A percentile compares a stretch with the other conserved stretches of the same genome.
These are phyloP conservation scores for Mythimna impura DNA, from an alignment of 2,888 invertebrate species.

Conservation along the genomic window DNA sequence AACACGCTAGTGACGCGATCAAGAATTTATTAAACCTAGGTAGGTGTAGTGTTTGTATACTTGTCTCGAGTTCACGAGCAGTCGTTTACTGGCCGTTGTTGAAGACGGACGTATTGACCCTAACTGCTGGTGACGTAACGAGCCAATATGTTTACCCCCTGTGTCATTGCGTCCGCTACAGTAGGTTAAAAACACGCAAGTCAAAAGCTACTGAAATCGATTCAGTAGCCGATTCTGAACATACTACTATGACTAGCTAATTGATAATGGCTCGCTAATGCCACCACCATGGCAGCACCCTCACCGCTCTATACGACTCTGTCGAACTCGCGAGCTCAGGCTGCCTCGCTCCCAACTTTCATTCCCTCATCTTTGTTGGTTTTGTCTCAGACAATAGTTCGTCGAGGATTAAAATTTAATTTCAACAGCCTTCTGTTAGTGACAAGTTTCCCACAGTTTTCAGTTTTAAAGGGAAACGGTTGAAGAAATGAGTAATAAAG, in stretches of 20 bases:
- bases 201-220: no score
- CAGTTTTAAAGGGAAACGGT: conserved; percentile 47
- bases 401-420: conserved; percentile 74
- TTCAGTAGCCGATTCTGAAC: no score
- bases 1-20: no score
- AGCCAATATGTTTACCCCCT: no score
- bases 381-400: conserved; percentile 66
- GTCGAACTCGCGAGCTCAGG: conserved; percentile 1
- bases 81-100: no score
- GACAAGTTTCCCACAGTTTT: conserved; percentile 64
- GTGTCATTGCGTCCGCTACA: no score
- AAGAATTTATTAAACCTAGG: no score
- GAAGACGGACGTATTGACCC: no score
- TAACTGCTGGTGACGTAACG: no score
- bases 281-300: not conserved
- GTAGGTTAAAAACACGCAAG: no score
- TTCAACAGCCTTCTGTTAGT: conserved; percentile 63
- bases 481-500: conserved; percentile 59
- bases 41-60: no score
- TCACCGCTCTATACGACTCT: not conserved
- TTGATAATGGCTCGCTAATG: not conserved
- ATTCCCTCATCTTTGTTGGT: conserved; percentile 62
- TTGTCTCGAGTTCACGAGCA: no score
- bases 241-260: not conserved
- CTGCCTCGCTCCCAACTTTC: conserved; percentile 51